Evolutionary conservation across 1,140 invertebrate genomes (phyloP).

Genomic region (Callitettix versicolor): DNA sequence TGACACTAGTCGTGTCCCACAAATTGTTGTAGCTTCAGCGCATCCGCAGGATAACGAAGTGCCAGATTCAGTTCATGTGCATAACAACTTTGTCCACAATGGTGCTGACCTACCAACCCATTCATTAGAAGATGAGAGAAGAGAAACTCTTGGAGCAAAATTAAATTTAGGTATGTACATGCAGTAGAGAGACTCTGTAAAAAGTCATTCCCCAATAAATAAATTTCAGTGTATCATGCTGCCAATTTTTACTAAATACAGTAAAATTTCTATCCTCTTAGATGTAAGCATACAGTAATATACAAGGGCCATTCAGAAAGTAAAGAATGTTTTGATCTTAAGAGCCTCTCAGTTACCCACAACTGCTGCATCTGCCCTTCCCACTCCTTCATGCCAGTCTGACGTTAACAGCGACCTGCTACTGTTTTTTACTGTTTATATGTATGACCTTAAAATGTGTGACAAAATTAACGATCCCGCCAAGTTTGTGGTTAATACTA

Average conservation of each 20-base stretch:
- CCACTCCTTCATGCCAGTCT: too few species aligned
- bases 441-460: too few species aligned
- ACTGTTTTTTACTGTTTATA: too few species aligned
- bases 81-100: conserved; percentile 38
- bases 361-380: too few species aligned
- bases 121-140: conserved; percentile 45
- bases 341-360: too few species aligned
- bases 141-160: conserved; percentile 56
- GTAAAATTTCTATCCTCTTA: background rate
- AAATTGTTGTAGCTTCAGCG: conserved; percentile 48
- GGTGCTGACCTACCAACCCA: conserved; percentile 50
- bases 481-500: too few species aligned
- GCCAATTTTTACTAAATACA: background rate
- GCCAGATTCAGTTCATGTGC: conserved; percentile 40
- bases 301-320: too few species aligned
- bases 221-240: too few species aligned
- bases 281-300: too few species aligned
- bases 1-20: conserved; percentile 32
- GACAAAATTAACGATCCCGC: too few species aligned
- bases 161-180: conserved; percentile 53
- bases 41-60: conserved; percentile 46
- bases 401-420: too few species aligned
- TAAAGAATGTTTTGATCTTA: too few species aligned
- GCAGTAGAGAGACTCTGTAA: background rate
- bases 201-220: background rate